Evolutionary conservation across 2,113 vertebrate species (phyloP).

Genomic region (Centrocercus urophasianus): DNA sequence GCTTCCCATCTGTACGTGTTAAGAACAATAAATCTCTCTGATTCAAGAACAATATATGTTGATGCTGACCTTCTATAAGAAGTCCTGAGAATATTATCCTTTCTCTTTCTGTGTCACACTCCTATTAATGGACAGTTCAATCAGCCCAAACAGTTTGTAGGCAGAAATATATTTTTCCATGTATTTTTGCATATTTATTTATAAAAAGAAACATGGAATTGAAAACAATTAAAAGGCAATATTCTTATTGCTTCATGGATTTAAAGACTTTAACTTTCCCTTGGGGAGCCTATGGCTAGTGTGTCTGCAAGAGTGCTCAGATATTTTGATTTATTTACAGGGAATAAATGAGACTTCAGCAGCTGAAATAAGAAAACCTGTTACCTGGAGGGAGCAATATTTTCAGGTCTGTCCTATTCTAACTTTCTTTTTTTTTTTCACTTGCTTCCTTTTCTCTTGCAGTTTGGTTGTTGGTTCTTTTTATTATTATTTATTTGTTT

Average conservation of each 20-base stretch:
- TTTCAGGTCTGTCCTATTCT: not conserved
- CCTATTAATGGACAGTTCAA: not conserved
- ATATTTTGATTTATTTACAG: slow-evolving; percentile 33
- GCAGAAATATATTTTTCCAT: not conserved
- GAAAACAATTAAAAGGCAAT: not conserved
- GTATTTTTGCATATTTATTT: not conserved
- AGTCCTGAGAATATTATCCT: not conserved
- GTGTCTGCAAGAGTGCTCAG: not conserved
- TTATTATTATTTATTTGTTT: not conserved
- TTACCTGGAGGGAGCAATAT: not conserved
- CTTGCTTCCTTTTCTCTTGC: not conserved
- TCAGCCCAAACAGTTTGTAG: not conserved
- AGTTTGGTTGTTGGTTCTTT: not conserved
- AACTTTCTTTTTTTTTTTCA: not conserved
- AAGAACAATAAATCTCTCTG: slow-evolving; percentile 3
- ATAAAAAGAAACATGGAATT: not conserved
- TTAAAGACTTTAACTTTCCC: not conserved
- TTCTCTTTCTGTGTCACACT: not conserved
- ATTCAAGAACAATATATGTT: not conserved
- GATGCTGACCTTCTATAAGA: not conserved
- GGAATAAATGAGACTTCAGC: slow-evolving; percentile 1
- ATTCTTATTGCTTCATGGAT: not conserved
- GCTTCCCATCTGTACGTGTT: not conserved
- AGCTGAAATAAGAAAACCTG: not conserved
- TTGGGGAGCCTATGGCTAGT: not conserved